A percentile compares a stretch with the other conserved stretches of the same genome.
phyloP scores from a whole-genome alignment of 2,797 vertebrate genomes.

The Pseudopleuronectes americanus region DNA sequence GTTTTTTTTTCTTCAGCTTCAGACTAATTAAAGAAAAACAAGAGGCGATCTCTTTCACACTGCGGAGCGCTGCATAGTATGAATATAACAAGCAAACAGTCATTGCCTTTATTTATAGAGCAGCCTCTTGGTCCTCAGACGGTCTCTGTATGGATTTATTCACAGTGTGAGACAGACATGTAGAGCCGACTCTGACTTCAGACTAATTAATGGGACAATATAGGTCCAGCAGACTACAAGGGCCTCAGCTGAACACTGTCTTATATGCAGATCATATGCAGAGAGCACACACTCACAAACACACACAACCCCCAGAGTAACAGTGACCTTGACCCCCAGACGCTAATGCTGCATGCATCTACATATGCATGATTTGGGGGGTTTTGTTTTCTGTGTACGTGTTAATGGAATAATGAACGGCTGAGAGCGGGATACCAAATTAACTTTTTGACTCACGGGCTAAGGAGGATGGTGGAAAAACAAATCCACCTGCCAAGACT shows the following conservation, averaged over 20 bases:
- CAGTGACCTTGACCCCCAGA: conserved; percentile 46
- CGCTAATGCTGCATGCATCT: conserved; percentile 58
- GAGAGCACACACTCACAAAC: conserved; percentile 30
- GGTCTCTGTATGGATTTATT: conserved; percentile 66
- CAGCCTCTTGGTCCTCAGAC: conserved; percentile 54
- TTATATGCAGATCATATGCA: conserved; percentile 73
- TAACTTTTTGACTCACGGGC: not conserved
- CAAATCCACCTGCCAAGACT: no score
- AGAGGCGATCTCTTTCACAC: not conserved
- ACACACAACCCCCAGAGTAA: conserved; percentile 23
- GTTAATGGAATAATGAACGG: conserved; percentile 57
- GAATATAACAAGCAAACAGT: conserved; percentile 43
- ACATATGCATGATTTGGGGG: conserved; percentile 65
- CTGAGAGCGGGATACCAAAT: conserved; percentile 44
- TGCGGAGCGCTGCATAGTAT: not conserved
- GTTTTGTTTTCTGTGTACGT: conserved; percentile 1
- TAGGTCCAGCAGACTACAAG: conserved; percentile 28
- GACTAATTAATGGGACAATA: conserved; percentile 73
- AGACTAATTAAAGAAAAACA: conserved; percentile 14
- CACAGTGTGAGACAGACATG: conserved; percentile 56
- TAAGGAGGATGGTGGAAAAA: not conserved
- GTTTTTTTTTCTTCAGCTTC: not conserved
- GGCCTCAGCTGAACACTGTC: conserved; percentile 54
- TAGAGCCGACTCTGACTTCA: conserved; percentile 52
- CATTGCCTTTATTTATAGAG: conserved; percentile 66